Evolutionary conservation across 2,888 invertebrate species (phyloP).

Genomic region (Zaprionus obscuricornis): DNA sequence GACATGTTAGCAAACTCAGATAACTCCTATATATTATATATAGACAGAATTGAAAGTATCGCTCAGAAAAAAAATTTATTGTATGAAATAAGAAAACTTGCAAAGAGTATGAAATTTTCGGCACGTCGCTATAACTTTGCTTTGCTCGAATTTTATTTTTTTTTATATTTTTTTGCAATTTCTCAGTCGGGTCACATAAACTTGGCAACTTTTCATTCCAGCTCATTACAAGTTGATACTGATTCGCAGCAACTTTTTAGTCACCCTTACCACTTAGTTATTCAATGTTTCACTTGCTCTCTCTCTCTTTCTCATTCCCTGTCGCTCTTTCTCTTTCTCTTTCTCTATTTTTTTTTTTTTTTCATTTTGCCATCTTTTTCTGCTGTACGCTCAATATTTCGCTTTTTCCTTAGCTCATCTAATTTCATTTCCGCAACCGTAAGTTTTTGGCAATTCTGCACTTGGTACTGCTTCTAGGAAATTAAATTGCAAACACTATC

Average conservation of each 20-base stretch:
- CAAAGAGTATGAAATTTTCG: neutral
- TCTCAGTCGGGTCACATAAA: constrained; percentile 59
- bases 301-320: too few species aligned
- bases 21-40: too few species aligned
- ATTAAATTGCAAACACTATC: constrained; percentile 70
- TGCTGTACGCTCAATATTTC: neutral
- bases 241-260: constrained; percentile 15
- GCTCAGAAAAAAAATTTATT: too few species aligned
- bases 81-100: too few species aligned
- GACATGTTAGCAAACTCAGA: too few species aligned
- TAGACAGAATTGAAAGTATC: too few species aligned
- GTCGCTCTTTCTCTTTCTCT: neutral
- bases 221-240: constrained; percentile 48
- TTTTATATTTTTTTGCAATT: too few species aligned
- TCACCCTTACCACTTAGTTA: too few species aligned
- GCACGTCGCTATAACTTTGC: neutral
- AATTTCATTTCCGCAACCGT: constrained; percentile 64
- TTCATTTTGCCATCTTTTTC: neutral
- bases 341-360: neutral
- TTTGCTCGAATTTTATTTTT: too few species aligned
- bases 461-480: constrained; percentile 47
- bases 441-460: constrained; percentile 57
- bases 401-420: constrained; percentile 23
- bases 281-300: too few species aligned
- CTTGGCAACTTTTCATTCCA: constrained; percentile 51